phyloP scores from a whole-genome alignment of 2,113 vertebrate species.

The Hippocampus guttulatus region DNA sequence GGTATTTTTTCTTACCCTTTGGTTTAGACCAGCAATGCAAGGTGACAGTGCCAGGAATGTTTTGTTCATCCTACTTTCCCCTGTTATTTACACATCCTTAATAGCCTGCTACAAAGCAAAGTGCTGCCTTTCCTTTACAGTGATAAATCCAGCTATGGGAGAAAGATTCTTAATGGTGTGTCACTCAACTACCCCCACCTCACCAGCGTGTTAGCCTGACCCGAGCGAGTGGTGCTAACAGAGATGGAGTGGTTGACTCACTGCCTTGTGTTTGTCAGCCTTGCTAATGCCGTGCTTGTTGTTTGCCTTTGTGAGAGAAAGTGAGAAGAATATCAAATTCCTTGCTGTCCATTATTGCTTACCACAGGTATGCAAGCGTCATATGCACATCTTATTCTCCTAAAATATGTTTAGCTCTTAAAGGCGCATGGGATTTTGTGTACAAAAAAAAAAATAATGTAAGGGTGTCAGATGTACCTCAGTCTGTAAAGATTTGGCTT shows the following conservation, averaged over 20 bases:
- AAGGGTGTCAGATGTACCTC: background rate
- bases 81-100: constrained; percentile 58
- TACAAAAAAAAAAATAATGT: too few species aligned
- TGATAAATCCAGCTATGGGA: constrained; percentile 47
- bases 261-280: constrained; percentile 54
- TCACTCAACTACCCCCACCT: constrained; percentile 35
- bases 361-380: background rate
- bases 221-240: constrained; percentile 54
- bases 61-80: constrained; percentile 23
- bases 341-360: constrained; percentile 3
- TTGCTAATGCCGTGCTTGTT: constrained; percentile 15
- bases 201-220: constrained; percentile 38
- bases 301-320: background rate
- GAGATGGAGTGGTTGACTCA: constrained; percentile 52
- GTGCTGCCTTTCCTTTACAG: constrained; percentile 39
- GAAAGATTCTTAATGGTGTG: constrained; percentile 44
- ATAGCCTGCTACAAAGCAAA: constrained; percentile 55
- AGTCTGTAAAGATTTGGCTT: background rate
- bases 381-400: background rate
- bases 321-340: constrained; percentile 17
- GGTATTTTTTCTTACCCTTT: constrained; percentile 24
- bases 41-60: constrained; percentile 33
- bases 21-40: constrained; percentile 32
- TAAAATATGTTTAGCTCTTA: background rate
- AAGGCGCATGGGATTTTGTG: background rate